Base-by-base conservation (phyloP, 2,113 vertebrate species). In the Hippocampus comes region DNA sequence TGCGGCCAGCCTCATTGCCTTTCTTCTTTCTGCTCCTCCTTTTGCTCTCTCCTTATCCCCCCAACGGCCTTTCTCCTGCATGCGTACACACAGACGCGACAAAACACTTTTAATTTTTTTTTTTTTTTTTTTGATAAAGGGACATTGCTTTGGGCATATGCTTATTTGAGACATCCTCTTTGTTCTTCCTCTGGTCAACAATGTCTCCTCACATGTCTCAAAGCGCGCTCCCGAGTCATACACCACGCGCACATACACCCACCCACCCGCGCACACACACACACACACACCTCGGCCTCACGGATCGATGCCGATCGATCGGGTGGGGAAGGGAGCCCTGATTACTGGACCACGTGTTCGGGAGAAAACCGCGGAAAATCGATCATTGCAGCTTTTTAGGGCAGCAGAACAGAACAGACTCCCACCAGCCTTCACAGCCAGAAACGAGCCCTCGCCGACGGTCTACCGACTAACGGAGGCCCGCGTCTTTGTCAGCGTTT, bases 351-450 rank as follows among this genome's bases (percentile, higher is more conserved):
- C 92, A 93, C 91, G 93, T 93, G 93, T 89, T 90, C 91, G 78
- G 85, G 90, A 92, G 91, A 93, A 93, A 93, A 92, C 89, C 90
- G 91, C 90, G 89, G 89, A 92, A 93, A 93, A 93, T 93, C 93
- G 92, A 93, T 93, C 89, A 92, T 92, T 93, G 93, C 92, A 93
- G 93, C 91, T 93, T 93, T 91, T 93, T 93, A 92, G 91, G 90
- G 90, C 91, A 92, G 90, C 90, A 92, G 90, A 88, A 92, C 89
- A 90, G 90, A 90, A 91, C 89, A 90, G 87, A 90, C 84, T 90
- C 87, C 83, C 85, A 86, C 80, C 85, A 86, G 85, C 84, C 84
- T 86, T 84, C 87, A 83, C 85, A 82, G 79, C 81, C 41, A 72
- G 79, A 88, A 81, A 75, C 78, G 68, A 85, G 75, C 79, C 76